Evolutionary conservation across 1,140 invertebrate genomes (phyloP).

Genomic region (Aricia agestis): DNA sequence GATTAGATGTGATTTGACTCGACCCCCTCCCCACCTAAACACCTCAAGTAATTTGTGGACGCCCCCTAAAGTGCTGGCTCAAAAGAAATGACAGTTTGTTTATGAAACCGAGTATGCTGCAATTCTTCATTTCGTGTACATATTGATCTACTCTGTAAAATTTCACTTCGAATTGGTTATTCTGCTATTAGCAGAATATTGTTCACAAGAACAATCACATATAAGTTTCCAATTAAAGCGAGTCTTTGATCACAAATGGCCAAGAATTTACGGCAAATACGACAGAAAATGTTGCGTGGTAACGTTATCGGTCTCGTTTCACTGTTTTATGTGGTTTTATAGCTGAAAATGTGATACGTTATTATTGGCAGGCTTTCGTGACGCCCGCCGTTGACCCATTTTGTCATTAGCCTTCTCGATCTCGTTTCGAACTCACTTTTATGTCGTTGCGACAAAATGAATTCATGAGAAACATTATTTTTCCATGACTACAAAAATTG

Average conservation of each 20-base stretch:
- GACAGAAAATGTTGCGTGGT: slow-evolving; percentile 42
- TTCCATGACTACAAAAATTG: no score
- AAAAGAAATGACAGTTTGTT: no score
- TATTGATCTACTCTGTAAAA: no score
- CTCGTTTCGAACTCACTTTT: background rate
- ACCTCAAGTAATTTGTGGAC: no score
- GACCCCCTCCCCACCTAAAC: no score
- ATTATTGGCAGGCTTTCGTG: slow-evolving; percentile 43
- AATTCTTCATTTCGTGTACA: no score
- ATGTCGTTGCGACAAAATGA: background rate
- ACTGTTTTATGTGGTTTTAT: slow-evolving; percentile 34
- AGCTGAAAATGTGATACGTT: slow-evolving; percentile 44
- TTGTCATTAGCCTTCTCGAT: slow-evolving; percentile 20
- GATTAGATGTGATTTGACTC: no score
- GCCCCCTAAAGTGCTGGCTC: no score
- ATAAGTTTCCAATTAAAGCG: slow-evolving; percentile 9
- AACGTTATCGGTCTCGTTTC: slow-evolving; percentile 42
- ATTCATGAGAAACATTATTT: background rate
- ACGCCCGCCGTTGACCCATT: slow-evolving; percentile 48
- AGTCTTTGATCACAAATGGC: slow-evolving; percentile 8
- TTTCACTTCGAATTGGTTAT: no score
- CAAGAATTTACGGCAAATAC: slow-evolving; percentile 23
- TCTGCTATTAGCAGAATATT: no score
- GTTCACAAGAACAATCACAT: background rate
- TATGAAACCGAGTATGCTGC: no score